Base-by-base conservation (phyloP, 2,888 invertebrate species). In the Dinocampus coccinellae region DNA sequence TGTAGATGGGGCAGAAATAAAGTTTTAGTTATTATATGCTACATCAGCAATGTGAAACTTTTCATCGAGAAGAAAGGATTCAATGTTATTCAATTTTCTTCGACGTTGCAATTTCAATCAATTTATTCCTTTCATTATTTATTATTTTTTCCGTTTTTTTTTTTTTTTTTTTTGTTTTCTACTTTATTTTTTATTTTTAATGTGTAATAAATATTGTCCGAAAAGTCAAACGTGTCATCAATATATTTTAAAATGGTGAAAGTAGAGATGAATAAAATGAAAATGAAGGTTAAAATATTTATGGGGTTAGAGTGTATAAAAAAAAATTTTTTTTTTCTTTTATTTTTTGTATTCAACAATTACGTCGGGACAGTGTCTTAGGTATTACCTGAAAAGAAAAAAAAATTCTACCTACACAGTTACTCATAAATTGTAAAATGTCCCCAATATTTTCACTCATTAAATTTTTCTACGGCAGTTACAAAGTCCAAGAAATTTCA, bases 1-100 rank as follows among this genome's bases (percentile, higher is more conserved):
- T 26, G 29, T 55, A 55, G 24, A 62, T 62, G 39, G 33, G 29
- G 29, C 39, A 36, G 57, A 55, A 66, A 64, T 64, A 64, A 64
- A 64, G 52, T 47, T 64, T 29, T 16, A 47, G 47, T 62, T 64
- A 47, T 47, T 47, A 47, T 64, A 47, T 64, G 63, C 47, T 52
- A 29, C 26, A 24, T 55, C 26, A 39, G 36, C 22, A 39, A 62
- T 64, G 63, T 26, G 26, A 29, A 52, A 26, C 26, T 52, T 64
- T 64, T 64, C 33, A 33, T 29, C 6, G 47, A 9, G 1, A n/a
- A 34, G 16, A 58, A 58, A 33, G 33, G 33, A 58, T 16, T 47
- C 16, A n/a, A 11, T 58, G 34, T 58, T 26, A 58, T 58, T 58
- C 58, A 58, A 58, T 58, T 33, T 58, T 58, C 34, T n/a, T 33